phyloP scores from a whole-genome alignment of 1,140 invertebrate genomes.

The Oncopodura yosiiana region DNA sequence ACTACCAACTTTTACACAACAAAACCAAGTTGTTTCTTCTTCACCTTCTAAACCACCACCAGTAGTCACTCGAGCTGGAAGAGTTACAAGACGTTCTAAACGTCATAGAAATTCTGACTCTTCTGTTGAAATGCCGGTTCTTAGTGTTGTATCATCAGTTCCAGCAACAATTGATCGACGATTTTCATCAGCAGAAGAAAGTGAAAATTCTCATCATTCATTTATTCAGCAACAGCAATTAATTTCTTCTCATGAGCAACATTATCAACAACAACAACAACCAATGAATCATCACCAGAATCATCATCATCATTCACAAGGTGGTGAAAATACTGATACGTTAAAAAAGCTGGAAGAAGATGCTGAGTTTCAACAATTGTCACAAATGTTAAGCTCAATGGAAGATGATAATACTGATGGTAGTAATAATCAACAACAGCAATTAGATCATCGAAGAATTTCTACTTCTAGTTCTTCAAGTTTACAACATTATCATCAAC shows the following conservation, averaged over 20 bases:
- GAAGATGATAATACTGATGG: constrained; percentile 22
- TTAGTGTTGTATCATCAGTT: neutral
- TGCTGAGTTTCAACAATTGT: constrained; percentile 35
- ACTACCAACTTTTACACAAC: neutral
- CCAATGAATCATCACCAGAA: neutral
- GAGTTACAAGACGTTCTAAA: constrained; percentile 27
- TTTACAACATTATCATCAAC: neutral
- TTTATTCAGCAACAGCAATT: constrained; percentile 2
- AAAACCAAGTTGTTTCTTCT: no score
- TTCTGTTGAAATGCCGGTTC: neutral
- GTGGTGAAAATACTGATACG: constrained; percentile 31
- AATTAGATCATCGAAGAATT: neutral
- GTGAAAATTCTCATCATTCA: neutral
- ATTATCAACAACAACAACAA: neutral
- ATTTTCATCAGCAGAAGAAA: constrained; percentile 6
- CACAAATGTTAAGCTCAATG: constrained; percentile 32
- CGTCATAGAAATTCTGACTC: constrained; percentile 6
- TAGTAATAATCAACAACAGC: constrained; percentile 1
- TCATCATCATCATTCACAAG: no score
- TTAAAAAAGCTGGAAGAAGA: constrained; percentile 36
- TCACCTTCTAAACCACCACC: no score
- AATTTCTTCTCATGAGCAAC: neutral
- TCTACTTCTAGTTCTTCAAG: no score
- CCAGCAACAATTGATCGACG: neutral
- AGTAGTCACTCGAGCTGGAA: constrained; percentile 8